Conservation (phyloP, 2,888 invertebrate species). For the Cephus spinipes region DNA sequence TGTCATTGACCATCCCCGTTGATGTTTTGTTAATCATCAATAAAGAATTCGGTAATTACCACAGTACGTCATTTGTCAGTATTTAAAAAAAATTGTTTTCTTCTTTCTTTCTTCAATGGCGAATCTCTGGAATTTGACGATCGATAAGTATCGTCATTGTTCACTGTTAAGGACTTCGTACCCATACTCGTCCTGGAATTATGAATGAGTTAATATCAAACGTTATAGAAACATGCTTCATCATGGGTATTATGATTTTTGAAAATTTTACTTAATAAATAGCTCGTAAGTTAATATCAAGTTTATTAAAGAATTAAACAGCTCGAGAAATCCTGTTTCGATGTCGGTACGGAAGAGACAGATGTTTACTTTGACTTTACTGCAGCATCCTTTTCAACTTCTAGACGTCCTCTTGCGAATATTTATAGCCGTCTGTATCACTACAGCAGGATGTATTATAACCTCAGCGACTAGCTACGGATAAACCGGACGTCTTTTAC, state of each 20-base stretch:
- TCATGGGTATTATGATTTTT: not conserved
- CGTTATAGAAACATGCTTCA: not conserved
- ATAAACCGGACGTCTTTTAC: not conserved
- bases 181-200: not conserved
- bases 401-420: not conserved
- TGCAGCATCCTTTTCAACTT: not conserved
- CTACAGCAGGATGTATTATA: conserved; percentile 1
- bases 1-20: not conserved
- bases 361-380: not conserved
- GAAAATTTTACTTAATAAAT: not conserved
- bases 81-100: not conserved
- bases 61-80: not conserved
- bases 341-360: not conserved
- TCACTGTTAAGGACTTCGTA: not conserved
- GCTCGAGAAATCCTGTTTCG: not conserved
- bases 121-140: not conserved
- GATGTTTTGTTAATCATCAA: not conserved
- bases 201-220: not conserved
- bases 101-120: not conserved
- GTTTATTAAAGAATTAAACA: not conserved
- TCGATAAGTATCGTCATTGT: not conserved
- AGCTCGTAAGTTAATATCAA: not conserved
- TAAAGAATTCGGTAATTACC: not conserved
- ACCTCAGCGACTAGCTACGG: not conserved
- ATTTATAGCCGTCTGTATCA: not conserved